Conservation (phyloP, 2,113 vertebrate species). For the Macrotis lagotis region DNA sequence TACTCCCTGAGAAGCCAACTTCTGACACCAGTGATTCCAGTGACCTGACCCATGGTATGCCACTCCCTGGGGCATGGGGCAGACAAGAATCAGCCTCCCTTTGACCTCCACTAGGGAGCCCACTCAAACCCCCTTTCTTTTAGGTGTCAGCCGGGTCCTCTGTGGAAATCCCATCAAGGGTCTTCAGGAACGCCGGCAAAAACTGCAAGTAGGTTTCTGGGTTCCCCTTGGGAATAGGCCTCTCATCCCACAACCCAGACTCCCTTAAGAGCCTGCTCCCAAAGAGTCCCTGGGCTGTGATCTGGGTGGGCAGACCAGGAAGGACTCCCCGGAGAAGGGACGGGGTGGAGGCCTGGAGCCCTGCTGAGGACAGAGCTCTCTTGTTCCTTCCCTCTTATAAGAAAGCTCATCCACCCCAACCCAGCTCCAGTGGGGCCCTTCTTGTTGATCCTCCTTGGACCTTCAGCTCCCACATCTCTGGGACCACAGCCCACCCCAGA, state of each 20-base stretch:
- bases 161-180: conserved; percentile 94
- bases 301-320: background rate
- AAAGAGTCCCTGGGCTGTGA: background rate
- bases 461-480: background rate
- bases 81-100: too few relatives aligned
- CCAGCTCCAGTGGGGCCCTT: too few relatives aligned
- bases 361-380: too few relatives aligned
- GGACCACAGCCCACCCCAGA: background rate
- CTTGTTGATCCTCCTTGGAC: background rate
- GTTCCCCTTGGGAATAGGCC: background rate
- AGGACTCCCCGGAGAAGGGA: background rate
- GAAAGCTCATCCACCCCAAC: too few relatives aligned
- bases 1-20: conserved; percentile 71
- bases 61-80: too few relatives aligned
- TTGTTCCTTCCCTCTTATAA: too few relatives aligned
- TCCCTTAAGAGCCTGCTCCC: background rate
- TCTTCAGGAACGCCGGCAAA: conserved; percentile 86
- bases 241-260: background rate
- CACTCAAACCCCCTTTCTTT: conserved; percentile 62
- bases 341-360: too few relatives aligned
- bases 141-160: conserved; percentile 89
- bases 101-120: conserved; percentile 33
- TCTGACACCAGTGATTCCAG: conserved; percentile 85
- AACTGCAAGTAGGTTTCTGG: conserved; percentile 84
- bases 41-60: conserved; percentile 89